phyloP scores from a whole-genome alignment of 2,888 invertebrate genomes.

The Steinernema scapterisci region DNA sequence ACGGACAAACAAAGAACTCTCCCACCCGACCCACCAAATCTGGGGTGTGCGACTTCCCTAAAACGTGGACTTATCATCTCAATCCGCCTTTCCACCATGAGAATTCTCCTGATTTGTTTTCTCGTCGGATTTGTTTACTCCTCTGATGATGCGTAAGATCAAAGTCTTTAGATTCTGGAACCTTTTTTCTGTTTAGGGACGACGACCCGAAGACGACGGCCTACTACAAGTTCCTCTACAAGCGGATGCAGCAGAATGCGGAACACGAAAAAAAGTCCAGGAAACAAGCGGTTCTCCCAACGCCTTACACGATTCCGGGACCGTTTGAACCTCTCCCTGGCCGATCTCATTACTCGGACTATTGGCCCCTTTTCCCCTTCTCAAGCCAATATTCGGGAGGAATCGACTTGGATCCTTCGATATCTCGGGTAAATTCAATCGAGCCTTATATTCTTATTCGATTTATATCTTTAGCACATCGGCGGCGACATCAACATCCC shows the following conservation, averaged over 20 bases:
- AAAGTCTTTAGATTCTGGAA: no score
- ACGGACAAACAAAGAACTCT: no score
- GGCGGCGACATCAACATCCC: conserved; percentile 31
- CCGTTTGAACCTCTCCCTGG: conserved; percentile 59
- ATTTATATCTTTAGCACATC: conserved; percentile 16
- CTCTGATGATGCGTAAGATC: not conserved
- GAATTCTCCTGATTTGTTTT: not conserved
- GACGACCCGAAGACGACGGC: conserved; percentile 11
- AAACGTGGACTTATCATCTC: no score
- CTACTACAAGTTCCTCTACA: conserved; percentile 48
- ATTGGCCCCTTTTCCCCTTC: conserved; percentile 60
- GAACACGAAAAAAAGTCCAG: conserved; percentile 26
- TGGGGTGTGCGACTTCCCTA: no score
- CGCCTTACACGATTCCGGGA: conserved; percentile 39
- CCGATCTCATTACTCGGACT: conserved; percentile 53
- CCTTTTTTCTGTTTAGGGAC: not conserved
- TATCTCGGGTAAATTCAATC: conserved; percentile 52
- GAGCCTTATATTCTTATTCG: not conserved
- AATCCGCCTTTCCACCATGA: not conserved
- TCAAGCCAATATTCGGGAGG: conserved; percentile 58
- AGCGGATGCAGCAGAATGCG: conserved; percentile 51
- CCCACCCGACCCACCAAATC: no score
- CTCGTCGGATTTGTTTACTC: not conserved
- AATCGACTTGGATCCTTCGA: conserved; percentile 58
- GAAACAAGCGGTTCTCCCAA: not conserved